Evolutionary conservation across 2,888 invertebrate species (phyloP).

Genomic region (Venustoraphidia nigricollis): DNA sequence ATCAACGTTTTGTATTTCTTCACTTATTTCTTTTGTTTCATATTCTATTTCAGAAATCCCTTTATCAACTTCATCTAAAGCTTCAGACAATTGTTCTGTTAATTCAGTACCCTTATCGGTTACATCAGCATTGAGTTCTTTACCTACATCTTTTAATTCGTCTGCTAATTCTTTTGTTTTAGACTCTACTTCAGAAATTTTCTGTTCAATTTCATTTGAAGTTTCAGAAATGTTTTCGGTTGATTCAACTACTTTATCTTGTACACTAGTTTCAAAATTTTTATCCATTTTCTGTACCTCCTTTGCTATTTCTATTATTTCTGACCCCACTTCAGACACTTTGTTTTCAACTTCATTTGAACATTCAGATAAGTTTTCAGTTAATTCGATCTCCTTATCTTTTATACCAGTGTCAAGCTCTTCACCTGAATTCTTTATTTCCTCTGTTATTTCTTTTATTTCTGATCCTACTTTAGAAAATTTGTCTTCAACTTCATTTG

Average conservation of each 20-base stretch:
- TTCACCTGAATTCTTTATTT: background rate
- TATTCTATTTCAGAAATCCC: too few species aligned
- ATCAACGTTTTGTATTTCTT: too few species aligned
- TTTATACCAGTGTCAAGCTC: background rate
- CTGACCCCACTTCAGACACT: background rate
- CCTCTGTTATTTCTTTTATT: slow-evolving; percentile 2
- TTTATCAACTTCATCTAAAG: too few species aligned
- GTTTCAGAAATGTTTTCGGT: too few species aligned
- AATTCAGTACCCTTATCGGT: too few species aligned
- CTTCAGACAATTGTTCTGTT: too few species aligned
- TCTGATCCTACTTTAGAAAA: background rate
- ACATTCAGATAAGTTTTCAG: background rate
- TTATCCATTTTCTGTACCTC: too few species aligned
- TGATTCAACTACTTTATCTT: too few species aligned
- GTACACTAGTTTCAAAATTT: too few species aligned
- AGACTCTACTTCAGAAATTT: background rate
- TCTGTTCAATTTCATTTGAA: too few species aligned
- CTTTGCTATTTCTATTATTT: too few species aligned
- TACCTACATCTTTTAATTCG: background rate
- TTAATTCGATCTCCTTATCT: background rate
- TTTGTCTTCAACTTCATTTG: slow-evolving; percentile 1
- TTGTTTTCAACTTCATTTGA: background rate
- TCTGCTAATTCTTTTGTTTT: background rate
- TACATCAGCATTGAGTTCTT: background rate
- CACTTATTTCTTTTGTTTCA: too few species aligned